Percentiles rank a stretch among this genome's conserved stretches.
These are phyloP conservation scores for Noctua janthina DNA, from an alignment of 2,888 invertebrate species.

Conservation along the genomic window DNA sequence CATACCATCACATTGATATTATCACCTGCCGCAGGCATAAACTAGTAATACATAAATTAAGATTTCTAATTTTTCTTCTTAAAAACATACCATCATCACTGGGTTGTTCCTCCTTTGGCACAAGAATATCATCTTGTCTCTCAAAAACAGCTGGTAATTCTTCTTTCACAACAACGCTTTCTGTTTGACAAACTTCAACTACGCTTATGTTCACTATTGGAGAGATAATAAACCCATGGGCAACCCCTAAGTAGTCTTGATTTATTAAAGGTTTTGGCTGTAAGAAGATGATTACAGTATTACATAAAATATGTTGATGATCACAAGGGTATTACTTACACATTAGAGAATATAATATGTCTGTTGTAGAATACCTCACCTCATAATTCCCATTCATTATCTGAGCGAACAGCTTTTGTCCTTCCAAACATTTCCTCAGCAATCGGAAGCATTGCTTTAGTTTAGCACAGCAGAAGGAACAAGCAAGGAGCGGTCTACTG, in stretches of 20 bases:
- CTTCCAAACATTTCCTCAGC: not conserved
- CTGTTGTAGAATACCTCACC: not conserved
- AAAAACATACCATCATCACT: not conserved
- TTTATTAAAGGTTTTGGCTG: constrained; percentile 2
- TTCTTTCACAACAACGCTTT: not conserved
- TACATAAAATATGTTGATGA: not conserved
- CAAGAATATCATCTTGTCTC: not conserved
- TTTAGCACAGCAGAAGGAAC: not conserved
- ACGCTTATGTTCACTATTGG: not conserved
- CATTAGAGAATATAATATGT: not conserved
- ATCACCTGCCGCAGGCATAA: too few species aligned
- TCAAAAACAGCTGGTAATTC: not conserved
- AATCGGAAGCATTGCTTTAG: not conserved
- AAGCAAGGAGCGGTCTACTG: not conserved
- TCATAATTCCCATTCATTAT: not conserved
- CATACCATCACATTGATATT: not conserved
- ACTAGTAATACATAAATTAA: too few species aligned
- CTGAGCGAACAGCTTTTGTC: not conserved
- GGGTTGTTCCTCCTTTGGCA: not conserved
- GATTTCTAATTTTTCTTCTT: not conserved
- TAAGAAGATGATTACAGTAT: not conserved
- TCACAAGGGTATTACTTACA: not conserved
- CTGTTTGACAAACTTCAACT: not conserved
- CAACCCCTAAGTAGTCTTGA: not conserved
- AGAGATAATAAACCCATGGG: not conserved